Base-by-base conservation (phyloP, 2,888 invertebrate genomes). In the Tholera decimalis region DNA sequence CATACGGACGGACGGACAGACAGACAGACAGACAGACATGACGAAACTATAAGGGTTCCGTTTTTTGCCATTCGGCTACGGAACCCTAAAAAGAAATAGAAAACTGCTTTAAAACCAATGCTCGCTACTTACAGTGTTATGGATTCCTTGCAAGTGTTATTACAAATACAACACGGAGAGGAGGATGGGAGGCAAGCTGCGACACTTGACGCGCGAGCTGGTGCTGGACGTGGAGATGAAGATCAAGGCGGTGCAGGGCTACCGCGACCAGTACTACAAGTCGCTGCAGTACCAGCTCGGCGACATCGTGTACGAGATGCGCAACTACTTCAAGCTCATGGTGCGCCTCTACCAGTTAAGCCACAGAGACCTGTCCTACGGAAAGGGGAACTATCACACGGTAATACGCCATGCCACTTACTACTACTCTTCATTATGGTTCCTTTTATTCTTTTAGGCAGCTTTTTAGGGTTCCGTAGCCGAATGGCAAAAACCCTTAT, bases 211-310 rank as follows among this genome's bases (percentile, higher is more conserved):
- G 1, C 3, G 6, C 5, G 68, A 67, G 18, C 5, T 69, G 41
- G 18, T 69, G 24, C 0, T 1, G 11, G 69, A 69, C 26, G 35
- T 33, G 5, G 30, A 54, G n/a, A 30, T 22, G 28, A 59, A 60
- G 30, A 8, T 51, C 1, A 6, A 8, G 41, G 24, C 41, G 1
- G 24, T 67, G 3, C 55, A 61, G 30, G 11, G 4, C 35, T 60
- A 28, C 41, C 33, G 61, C 24, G 51, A 56, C 35, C 50, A 60
- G 46, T 67, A 67, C 35, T 41, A 50, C 41, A 55, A 53, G 46
- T 46, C 68, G 9, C 15, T 41, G n/a, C 44, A 41, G n/a, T 69
- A 24, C 37, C 68, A 67, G 46, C 22, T 69, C n/a, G 69, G 68
- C 0, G 55, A 60, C 41, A 35, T 56, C 30, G 41, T 61, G 24